Evolutionary conservation across 2,888 invertebrate species (phyloP), one percentile per base, ranked within the genome.

Genomic region (Drosophila borborema): DNA sequence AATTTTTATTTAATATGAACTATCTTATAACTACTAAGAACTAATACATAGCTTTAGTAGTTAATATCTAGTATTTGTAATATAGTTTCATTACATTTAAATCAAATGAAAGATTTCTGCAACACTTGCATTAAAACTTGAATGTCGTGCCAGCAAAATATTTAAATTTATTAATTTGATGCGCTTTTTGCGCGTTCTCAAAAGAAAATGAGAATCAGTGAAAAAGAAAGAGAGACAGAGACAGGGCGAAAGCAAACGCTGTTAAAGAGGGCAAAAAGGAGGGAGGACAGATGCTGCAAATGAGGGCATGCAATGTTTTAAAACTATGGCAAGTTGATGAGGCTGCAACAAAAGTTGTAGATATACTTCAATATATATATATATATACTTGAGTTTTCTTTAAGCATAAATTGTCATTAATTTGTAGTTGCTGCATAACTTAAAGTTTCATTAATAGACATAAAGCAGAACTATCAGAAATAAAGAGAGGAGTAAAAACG

Each of bases 101-200:
- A n/a, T n/a, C 2, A 34, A 12, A 14, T 36, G 61, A 16, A 46
- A 64, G n/a, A 56, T 38, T 38, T 20, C 61, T 70, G 70, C 68
- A 78, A 56, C 48, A 56, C 45, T 63, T 63, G 64, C 71, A 83
- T 79, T 76, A 67, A 76, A 70, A 84, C 86, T 76, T 75, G 68
- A 78, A 74, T 74, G 53, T 45, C 20, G 48, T 14, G 5, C 49
- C 48, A 65, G 72, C n/a, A 46, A 60, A 66, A 56, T 75, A 62
- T 80, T 80, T 72, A 74, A 66, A 73, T 54, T 66, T 48, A 72
- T 66, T 72, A 62, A 76, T 81, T 82, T 64, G 14, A 70, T 69
- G 58, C 64, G 28, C 48, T 59, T 67, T 61, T 48, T 36, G 12
- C 36, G 58, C 20, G 18, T 36, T 14, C 38, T 20, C 12, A 46